Evolutionary conservation across 2,113 vertebrate species (phyloP).

Genomic region (Pampusana beccarii): DNA sequence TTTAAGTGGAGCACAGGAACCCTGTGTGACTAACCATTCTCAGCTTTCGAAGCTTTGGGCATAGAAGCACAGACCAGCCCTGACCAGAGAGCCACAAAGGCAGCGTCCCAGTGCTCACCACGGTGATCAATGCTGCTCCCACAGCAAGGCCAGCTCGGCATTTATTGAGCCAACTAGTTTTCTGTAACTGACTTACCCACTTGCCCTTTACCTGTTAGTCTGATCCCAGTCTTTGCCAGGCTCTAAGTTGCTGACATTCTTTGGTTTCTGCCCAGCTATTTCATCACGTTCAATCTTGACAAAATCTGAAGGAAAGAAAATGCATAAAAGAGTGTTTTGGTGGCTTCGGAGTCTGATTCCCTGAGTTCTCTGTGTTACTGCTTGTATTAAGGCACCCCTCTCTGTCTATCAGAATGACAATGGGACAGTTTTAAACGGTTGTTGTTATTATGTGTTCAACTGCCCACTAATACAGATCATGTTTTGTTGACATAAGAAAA

Average conservation of each 20-base stretch:
- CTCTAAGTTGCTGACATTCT: slow-evolving; percentile 66
- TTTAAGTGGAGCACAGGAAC: not conserved
- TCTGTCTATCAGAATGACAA: not conserved
- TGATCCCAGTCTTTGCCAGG: slow-evolving; percentile 75
- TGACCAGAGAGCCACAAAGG: not conserved
- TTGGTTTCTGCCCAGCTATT: slow-evolving; percentile 78
- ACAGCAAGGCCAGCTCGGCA: not conserved
- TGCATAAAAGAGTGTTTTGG: not conserved
- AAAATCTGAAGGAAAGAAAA: slow-evolving; percentile 82
- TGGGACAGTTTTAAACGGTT: not conserved
- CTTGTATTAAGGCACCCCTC: not conserved
- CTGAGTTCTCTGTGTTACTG: not conserved
- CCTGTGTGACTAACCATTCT: not conserved
- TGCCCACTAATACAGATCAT: not conserved
- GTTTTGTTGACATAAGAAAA: not conserved
- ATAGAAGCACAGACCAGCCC: not conserved
- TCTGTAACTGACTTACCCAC: not conserved
- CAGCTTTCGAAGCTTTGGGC: not conserved
- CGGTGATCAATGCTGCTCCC: not conserved
- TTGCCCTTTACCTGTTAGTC: slow-evolving; percentile 67
- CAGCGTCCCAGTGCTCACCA: not conserved
- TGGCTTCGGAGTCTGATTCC: not conserved
- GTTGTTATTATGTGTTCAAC: not conserved
- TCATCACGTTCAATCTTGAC: slow-evolving; percentile 94
- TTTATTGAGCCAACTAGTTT: not conserved